Evolutionary conservation across 2,888 invertebrate genomes (phyloP), one percentile per base, ranked within the genome.

Genomic region (Scaeva pyrastri): DNA sequence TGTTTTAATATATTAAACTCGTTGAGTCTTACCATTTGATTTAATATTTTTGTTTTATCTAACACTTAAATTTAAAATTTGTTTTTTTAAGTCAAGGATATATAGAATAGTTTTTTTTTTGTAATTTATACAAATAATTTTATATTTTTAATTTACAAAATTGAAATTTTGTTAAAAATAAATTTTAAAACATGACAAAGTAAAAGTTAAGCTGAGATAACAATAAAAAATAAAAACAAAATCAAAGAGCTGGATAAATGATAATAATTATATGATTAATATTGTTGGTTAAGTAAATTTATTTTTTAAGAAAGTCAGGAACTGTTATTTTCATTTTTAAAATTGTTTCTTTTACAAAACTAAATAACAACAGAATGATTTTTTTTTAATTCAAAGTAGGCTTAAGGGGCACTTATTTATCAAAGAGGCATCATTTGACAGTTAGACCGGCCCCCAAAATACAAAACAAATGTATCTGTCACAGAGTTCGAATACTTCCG

Each of bases 351-450:
- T 75, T 68, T 80, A 85, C n/a, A 81, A 85, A 85, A 85, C 85
- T 85, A 85, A 85, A 85, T 85, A 85, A 85, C 85, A 85, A 62
- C 2, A 62, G 41, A 62, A 58, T 62, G 48, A 50, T 64, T 50
- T 21, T 19, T 36, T n/a, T 68, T n/a, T 19, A 36, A n/a, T 52
- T 52, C 52, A 52, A 50, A 48, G 14, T 68, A 23, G 8, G 50
- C 2, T 2, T 19, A 19, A 19, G 14, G 6, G 19, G 12, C 16
- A n/a, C 31, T 26, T 26, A 26, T 26, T 6, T 0, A 16, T 50
- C 43, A 79, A 31, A 58, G 41, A 39, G 21, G 19, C 55, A 64
- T 26, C 52, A 3, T 45, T 31, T 55, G 66, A 72, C 50, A 72
- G n/a, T n/a, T 11, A 19, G 0, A 1, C 11, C 2, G 3, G 21